Percentiles rank a stretch among this genome's conserved stretches.
Evolutionary conservation across 2,113 vertebrate species (phyloP).

Genomic region (Neomonachus schauinslandi): DNA sequence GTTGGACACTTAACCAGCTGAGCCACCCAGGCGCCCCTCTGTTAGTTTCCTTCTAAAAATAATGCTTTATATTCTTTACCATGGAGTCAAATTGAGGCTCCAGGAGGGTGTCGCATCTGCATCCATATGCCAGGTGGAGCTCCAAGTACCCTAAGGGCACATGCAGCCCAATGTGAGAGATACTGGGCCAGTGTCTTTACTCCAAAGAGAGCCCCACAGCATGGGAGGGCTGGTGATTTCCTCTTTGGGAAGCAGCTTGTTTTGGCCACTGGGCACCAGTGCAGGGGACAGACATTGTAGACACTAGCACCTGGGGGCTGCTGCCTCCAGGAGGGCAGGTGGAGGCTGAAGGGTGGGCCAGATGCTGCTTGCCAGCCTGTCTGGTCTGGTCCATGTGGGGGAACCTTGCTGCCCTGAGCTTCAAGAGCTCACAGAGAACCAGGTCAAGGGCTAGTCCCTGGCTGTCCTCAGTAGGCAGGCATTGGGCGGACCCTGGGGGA

Average conservation of each 20-base stretch:
- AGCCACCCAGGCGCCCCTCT: not conserved
- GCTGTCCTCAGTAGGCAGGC: not conserved
- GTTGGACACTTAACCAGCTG: not conserved
- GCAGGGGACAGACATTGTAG: not conserved
- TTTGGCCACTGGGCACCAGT: not conserved
- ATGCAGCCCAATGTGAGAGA: fast-evolving
- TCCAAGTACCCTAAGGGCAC: not conserved
- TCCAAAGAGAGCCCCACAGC: not conserved
- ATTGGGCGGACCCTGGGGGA: not conserved
- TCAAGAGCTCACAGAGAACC: not conserved
- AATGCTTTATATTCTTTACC: not conserved
- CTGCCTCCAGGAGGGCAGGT: not conserved
- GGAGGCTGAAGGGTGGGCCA: not conserved
- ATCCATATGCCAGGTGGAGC: not conserved
- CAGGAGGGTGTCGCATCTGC: not conserved
- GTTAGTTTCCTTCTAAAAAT: not conserved
- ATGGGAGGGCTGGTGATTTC: not conserved
- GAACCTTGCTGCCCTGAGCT: not conserved
- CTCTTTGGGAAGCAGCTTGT: not conserved
- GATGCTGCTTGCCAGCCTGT: not conserved
- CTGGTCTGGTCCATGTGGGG: not conserved
- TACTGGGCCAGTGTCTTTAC: not conserved
- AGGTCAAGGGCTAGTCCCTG: not conserved
- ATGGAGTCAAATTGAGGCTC: not conserved
- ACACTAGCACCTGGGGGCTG: not conserved